phyloP scores from a whole-genome alignment of 2,888 invertebrate genomes.

The Drosophila ezoana region DNA sequence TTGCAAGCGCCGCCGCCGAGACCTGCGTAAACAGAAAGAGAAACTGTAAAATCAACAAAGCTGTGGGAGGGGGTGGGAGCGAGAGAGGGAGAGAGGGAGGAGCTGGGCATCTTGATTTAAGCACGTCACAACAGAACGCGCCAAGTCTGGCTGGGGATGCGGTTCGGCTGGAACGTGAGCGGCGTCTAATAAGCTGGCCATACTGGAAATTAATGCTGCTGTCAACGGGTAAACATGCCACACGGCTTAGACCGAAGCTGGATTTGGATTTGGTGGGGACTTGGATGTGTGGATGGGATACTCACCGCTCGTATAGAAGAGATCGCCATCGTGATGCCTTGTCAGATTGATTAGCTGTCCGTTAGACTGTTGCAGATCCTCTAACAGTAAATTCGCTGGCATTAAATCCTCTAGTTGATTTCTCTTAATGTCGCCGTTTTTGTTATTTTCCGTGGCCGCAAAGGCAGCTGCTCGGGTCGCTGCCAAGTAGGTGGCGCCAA shows the following conservation, averaged over 20 bases:
- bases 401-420: conserved; percentile 57
- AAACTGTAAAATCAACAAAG: conserved; percentile 32
- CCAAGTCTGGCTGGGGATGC: conserved; percentile 4
- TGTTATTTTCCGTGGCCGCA: conserved; percentile 37
- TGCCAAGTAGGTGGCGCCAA: conserved; percentile 69
- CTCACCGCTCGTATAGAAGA: conserved; percentile 84
- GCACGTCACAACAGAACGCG: conserved; percentile 65
- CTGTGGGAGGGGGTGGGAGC: background rate
- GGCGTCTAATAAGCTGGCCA: conserved; percentile 46
- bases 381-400: conserved; percentile 81
- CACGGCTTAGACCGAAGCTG: conserved; percentile 23
- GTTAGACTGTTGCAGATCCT: conserved; percentile 77
- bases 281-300: conserved; percentile 23
- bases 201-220: conserved; percentile 70
- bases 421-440: conserved; percentile 42
- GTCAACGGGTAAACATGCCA: conserved; percentile 57
- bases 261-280: conserved; percentile 9
- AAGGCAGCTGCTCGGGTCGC: conserved; percentile 61
- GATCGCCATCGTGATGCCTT: conserved; percentile 85
- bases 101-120: conserved; percentile 54
- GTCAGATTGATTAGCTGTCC: conserved; percentile 84
- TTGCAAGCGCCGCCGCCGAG: conserved; percentile 78
- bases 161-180: conserved; percentile 5
- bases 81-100: background rate
- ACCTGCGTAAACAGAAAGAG: conserved; percentile 64